These are phyloP conservation scores for Drosophila pegasa DNA, from an alignment of 2,888 invertebrate species.

Conservation along the genomic window DNA sequence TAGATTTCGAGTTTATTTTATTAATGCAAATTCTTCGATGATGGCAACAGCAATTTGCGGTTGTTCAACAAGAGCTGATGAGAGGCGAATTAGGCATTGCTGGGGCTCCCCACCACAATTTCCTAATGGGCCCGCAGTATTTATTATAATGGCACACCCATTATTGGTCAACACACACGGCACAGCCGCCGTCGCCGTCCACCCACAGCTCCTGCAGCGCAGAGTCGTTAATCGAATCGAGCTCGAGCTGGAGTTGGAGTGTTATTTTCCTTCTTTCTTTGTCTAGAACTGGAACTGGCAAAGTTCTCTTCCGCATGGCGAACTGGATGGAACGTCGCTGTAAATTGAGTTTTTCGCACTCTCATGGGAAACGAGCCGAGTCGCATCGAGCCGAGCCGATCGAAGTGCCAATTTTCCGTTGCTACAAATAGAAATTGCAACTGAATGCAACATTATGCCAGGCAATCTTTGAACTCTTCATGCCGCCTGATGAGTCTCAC, in stretches of 20 bases:
- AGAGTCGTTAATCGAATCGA: slow-evolving; percentile 36
- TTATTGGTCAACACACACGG: slow-evolving; percentile 48
- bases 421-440: slow-evolving; percentile 49
- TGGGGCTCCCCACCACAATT: slow-evolving; percentile 19
- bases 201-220: slow-evolving; percentile 15
- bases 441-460: slow-evolving; percentile 36
- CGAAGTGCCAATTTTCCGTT: slow-evolving; percentile 49
- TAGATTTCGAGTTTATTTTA: slow-evolving; percentile 30
- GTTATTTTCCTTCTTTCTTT: neutral
- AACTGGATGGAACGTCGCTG: slow-evolving; percentile 37
- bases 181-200: slow-evolving; percentile 1
- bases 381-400: slow-evolving; percentile 31
- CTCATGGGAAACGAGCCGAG: slow-evolving; percentile 43
- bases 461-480: slow-evolving; percentile 20
- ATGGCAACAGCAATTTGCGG: slow-evolving; percentile 37
- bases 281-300: slow-evolving; percentile 6
- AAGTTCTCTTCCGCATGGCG: slow-evolving; percentile 44
- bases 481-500: slow-evolving; percentile 34
- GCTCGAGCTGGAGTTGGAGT: slow-evolving; percentile 22
- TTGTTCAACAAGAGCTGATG: slow-evolving; percentile 4
- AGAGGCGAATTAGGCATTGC: slow-evolving; percentile 14
- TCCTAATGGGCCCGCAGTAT: slow-evolving; percentile 33
- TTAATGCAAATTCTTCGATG: slow-evolving; percentile 47
- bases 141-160: slow-evolving; percentile 51
- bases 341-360: slow-evolving; percentile 25